Evolutionary conservation across 2,797 vertebrate species (phyloP), one percentile per base, ranked within the genome.

Genomic region (Sebastes iracundus): DNA sequence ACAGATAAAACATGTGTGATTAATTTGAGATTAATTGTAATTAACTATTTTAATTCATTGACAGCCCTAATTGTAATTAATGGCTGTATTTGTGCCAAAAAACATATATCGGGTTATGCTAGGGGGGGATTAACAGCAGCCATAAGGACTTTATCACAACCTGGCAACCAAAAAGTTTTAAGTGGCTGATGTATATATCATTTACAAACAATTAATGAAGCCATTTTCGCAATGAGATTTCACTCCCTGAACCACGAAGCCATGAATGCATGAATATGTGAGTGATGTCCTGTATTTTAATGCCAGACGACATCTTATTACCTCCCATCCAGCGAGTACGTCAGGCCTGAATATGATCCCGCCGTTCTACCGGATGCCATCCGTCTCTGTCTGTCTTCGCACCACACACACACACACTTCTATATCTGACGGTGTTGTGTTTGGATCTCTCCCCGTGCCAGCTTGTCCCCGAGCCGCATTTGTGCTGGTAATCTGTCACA

Each of bases 401-500:
- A 66, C 65, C 74, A 65, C 72, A 74, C 79, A 46, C 38, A 56
- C 71, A 73, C 66, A 53, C 63, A 68, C 33, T 46, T n/a, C 2
- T 61, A 18, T 71, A 67, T 79, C 53, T 38, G 74, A 64, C 61
- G 30, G 42, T 16, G 64, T 46, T 66, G 75, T 82, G 79, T 90
- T 82, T 78, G 80, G 85, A 81, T 83, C 32, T 25, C 71, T 70
- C 60, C 53, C 49, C 32, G 52, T 72, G 80, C 84, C 90, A 89
- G 77, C 86, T 72, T 68, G 82, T 70, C 81, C 83, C 56, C 27
- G 8, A 86, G 86, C 85, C 72, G 80, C 85, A 79, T 91, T 89
- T 82, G 84, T 78, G 81, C 87, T 71, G 83, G 78, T 93, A 92
- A 92, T 93, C 89, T 87, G 87, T 89, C 82, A 87, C 63, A 83